phyloP scores from a whole-genome alignment of 2,113 vertebrate genomes.

The Tragelaphus imberbis region DNA sequence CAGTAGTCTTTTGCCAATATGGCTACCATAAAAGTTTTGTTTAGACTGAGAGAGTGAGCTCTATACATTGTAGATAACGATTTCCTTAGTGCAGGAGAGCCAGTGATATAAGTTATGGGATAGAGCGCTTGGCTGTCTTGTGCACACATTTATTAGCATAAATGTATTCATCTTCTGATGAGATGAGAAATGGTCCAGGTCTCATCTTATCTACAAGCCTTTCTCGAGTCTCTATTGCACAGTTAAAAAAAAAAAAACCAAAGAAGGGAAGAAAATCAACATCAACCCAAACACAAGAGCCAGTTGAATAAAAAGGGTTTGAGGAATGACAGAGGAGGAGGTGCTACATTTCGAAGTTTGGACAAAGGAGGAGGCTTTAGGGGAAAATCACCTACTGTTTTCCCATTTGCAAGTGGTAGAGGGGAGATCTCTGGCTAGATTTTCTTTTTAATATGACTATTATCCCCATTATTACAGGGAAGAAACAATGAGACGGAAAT shows the following conservation, averaged over 20 bases:
- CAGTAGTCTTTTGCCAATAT: conserved; percentile 77
- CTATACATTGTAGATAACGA: conserved; percentile 23
- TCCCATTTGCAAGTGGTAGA: background rate
- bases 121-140: background rate
- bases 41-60: conserved; percentile 57
- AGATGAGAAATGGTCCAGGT: background rate
- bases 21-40: conserved; percentile 76
- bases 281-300: background rate
- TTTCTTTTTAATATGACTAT: conserved; percentile 30
- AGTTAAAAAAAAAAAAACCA: conserved; percentile 26
- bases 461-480: conserved; percentile 26
- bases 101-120: background rate
- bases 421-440: background rate
- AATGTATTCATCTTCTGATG: conserved; percentile 6
- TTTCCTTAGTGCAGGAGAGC: conserved; percentile 29
- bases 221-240: background rate
- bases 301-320: background rate
- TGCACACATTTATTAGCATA: background rate
- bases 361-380: background rate
- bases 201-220: background rate
- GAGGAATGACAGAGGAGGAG: background rate
- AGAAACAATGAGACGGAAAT: conserved; percentile 54
- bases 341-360: background rate
- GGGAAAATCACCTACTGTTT: conserved; percentile 14
- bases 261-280: conserved; percentile 7